These are phyloP conservation scores for Gallinago nigripennis DNA, from an alignment of 2,797 vertebrate genomes.

Conservation along the genomic window DNA sequence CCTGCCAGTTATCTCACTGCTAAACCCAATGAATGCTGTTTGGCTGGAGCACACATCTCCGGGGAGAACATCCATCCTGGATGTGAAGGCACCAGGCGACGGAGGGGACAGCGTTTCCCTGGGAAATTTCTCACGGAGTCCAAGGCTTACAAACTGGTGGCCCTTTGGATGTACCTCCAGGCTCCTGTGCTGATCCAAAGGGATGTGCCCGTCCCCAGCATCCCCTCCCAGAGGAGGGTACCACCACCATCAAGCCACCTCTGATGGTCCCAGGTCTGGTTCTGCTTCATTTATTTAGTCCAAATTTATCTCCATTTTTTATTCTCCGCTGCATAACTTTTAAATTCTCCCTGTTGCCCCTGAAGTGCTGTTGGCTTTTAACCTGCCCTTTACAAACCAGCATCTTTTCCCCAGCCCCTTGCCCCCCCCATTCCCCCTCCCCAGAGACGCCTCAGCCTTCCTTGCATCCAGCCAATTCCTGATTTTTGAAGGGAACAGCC, in stretches of 20 bases:
- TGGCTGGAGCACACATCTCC: background rate
- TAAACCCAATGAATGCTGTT: background rate
- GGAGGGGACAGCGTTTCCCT: background rate
- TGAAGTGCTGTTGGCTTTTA: background rate
- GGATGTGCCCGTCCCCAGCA: too few species aligned
- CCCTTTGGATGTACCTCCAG: accelerated
- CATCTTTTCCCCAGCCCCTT: background rate
- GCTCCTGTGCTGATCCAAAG: background rate
- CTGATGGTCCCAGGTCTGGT: accelerated
- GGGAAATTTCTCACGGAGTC: background rate
- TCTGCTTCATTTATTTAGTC: background rate
- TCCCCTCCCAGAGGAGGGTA: accelerated
- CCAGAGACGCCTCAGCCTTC: background rate
- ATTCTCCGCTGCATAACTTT: too few species aligned
- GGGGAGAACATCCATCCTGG: accelerated
- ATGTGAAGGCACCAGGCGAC: accelerated
- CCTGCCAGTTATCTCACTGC: background rate
- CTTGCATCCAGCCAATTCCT: background rate
- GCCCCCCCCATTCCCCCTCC: background rate
- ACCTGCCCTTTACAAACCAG: background rate
- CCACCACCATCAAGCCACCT: background rate
- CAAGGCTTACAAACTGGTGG: accelerated
- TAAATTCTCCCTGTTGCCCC: background rate
- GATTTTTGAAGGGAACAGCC: background rate
- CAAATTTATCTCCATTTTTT: background rate